Conservation (phyloP, 1,140 invertebrate species). For the Pseudomyrmex gracilis region DNA sequence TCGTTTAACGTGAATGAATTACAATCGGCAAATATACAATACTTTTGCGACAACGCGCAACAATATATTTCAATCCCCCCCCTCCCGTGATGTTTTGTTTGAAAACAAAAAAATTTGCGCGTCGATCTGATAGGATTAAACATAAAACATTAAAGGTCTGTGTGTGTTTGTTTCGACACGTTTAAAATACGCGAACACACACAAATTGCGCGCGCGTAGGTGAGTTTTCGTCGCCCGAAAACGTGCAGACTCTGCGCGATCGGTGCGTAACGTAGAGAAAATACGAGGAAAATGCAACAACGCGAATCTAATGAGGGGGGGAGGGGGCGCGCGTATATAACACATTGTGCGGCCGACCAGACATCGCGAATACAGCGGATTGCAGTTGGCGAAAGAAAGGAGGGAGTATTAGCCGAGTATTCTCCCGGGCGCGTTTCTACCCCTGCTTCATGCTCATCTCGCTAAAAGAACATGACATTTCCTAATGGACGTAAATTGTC, state of each 20-base stretch:
- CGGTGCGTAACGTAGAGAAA: conserved; percentile 6
- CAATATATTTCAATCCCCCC: background rate
- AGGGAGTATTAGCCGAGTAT: conserved; percentile 39
- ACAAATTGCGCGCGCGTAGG: too few relatives aligned
- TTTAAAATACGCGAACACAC: background rate
- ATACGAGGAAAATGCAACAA: conserved; percentile 14
- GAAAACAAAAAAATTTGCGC: too few relatives aligned
- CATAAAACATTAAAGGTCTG: too few relatives aligned
- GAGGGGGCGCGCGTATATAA: background rate
- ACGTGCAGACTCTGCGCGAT: conserved; percentile 24
- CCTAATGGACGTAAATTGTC: conserved; percentile 63
- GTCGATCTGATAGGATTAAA: background rate
- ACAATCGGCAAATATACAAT: background rate
- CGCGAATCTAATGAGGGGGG: conserved; percentile 43
- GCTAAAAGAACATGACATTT: conserved; percentile 55
- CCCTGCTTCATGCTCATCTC: conserved; percentile 22
- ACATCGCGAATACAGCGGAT: conserved; percentile 37
- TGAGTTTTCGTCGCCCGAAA: too few relatives aligned
- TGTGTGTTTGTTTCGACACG: background rate
- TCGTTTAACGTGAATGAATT: background rate
- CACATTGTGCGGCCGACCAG: conserved; percentile 20
- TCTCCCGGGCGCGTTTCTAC: background rate
- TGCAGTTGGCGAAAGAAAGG: background rate
- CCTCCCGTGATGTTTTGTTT: too few relatives aligned
- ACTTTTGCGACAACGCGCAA: background rate